Evolutionary conservation across 2,113 vertebrate species (phyloP), one percentile per base, ranked within the genome.

Genomic region (Mus pahari): DNA sequence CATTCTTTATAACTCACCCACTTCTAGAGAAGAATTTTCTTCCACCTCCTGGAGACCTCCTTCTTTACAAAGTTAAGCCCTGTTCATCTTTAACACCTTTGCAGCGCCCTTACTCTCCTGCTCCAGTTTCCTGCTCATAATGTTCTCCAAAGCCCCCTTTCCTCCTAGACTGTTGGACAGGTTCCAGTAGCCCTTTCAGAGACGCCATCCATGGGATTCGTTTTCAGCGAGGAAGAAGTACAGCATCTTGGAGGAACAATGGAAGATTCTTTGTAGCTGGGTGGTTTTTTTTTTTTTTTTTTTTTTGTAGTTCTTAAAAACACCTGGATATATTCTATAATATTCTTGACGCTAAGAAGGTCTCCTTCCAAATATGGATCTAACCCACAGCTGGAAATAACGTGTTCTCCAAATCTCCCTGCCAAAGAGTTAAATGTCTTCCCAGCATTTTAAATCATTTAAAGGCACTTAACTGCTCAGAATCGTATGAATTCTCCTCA

Each of bases 341-440:
- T 87, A 92, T 89, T 95, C 84, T 78, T 77, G 45, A 92, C 62
- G 62, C 78, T 95, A 83, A 97, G 92, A 93, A 96, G 88, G 48
- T 90, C 90, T 95, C 78, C 93, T 93, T 95, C 84, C 84, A 92
- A 96, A 92, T 88, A 89, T 58, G 88, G 36, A 58, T 86, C 86
- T 96, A 91, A 77, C 66, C 62, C 92, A 95, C 97, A 97, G 97
- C 95, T 97, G 97, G 97, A 97, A 97, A 97, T 97, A 97, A 88
- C 96, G 77, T 95, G 95, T 90, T 97, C 90, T 95, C 84, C 88
- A 97, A 97, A 97, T 96, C 93, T 91, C 88, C 66, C 95, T 92
- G 95, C 97, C 95, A 97, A 96, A 96, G 88, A 96, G 90, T 95
- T 92, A 96, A 97, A 97, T 94, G 90, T 96, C 91, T 92, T 93